Evolutionary conservation across 1,140 invertebrate species (phyloP).

Genomic region (Plectrocnemia conspersa): DNA sequence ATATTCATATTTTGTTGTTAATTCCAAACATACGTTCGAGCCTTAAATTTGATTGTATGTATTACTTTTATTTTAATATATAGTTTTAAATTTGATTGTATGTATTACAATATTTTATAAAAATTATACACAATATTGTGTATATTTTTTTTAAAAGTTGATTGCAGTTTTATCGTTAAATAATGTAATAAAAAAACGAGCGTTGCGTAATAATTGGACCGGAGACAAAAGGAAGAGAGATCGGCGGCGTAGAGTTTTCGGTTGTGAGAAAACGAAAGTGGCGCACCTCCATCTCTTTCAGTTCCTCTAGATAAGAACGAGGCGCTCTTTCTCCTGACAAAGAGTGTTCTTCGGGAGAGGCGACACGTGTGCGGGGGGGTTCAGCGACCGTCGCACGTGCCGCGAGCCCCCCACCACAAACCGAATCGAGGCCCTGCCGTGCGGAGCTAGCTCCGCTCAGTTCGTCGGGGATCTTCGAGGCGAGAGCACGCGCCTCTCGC

Average conservation of each 20-base stretch:
- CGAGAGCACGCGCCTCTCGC: not conserved
- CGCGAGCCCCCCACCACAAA: conserved; percentile 3
- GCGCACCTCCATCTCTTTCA: too few relatives aligned
- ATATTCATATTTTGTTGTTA: too few relatives aligned
- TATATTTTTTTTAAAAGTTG: too few relatives aligned
- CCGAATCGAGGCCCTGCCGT: not conserved
- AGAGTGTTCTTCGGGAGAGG: conserved; percentile 6
- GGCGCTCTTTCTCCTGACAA: conserved; percentile 1
- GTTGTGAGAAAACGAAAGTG: conserved; percentile 17
- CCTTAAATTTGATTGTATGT: too few relatives aligned
- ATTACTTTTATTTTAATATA: too few relatives aligned
- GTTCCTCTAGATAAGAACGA: too few relatives aligned
- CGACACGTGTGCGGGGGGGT: conserved; percentile 16
- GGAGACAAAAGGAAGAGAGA: not conserved
- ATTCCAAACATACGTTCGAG: too few relatives aligned
- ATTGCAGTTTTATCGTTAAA: too few relatives aligned
- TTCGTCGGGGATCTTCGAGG: conserved; percentile 2
- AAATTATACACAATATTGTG: too few relatives aligned
- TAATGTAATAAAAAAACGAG: not conserved
- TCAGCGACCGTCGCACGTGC: conserved; percentile 24
- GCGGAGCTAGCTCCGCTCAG: not conserved
- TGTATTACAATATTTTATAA: too few relatives aligned
- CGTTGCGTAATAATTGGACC: not conserved
- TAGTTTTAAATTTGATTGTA: too few relatives aligned
- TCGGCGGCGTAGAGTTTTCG: not conserved